Evolutionary conservation across 2,797 vertebrate species (phyloP).

Genomic region (Myotis vivesi): DNA sequence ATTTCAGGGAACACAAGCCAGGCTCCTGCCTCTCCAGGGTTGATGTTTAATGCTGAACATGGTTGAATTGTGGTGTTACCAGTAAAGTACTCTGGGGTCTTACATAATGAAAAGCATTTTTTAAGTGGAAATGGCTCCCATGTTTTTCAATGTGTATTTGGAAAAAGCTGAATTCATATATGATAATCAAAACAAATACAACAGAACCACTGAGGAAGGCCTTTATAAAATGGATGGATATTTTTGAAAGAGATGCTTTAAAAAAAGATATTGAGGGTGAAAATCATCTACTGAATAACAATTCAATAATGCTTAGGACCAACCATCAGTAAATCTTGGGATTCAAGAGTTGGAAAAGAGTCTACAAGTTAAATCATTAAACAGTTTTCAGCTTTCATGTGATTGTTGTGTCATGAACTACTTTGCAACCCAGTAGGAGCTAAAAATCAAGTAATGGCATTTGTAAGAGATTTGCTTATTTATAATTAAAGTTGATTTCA

Average conservation of each 20-base stretch:
- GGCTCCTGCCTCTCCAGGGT: not conserved
- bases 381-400: not conserved
- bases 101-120: conserved; percentile 72
- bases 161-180: conserved; percentile 37
- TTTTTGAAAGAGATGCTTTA: conserved; percentile 35
- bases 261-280: not conserved
- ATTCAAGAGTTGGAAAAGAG: not conserved
- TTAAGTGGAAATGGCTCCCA: conserved; percentile 60
- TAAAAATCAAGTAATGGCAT: not conserved
- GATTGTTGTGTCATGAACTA: not conserved
- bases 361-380: not conserved
- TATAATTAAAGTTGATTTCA: not conserved
- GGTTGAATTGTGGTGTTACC: conserved; percentile 60
- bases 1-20: not conserved
- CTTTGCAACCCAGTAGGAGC: not conserved
- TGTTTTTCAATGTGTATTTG: not conserved
- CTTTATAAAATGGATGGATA: not conserved
- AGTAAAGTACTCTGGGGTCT: conserved; percentile 26
- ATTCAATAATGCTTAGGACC: not conserved
- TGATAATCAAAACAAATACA: not conserved
- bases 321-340: not conserved
- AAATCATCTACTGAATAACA: not conserved
- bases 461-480: not conserved
- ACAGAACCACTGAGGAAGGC: not conserved
- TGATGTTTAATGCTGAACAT: conserved; percentile 44